These are phyloP conservation scores for Puffinus mauretanicus DNA, from an alignment of 2,113 vertebrate species.

Conservation along the genomic window DNA sequence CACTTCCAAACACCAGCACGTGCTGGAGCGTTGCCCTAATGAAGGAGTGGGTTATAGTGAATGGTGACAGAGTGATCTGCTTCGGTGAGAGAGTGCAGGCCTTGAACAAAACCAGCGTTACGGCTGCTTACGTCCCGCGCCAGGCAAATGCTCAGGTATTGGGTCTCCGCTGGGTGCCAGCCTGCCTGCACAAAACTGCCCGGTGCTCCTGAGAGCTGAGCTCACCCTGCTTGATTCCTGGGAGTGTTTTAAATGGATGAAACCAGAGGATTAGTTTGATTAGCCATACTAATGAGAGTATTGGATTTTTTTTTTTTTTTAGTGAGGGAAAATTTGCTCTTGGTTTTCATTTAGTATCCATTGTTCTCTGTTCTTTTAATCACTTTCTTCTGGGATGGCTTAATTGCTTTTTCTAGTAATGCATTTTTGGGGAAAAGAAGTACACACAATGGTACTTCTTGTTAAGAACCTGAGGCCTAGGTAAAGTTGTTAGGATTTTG, in stretches of 20 bases:
- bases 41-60: background rate
- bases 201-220: rapidly evolving
- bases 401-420: background rate
- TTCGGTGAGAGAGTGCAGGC: no score
- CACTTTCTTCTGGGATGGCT: background rate
- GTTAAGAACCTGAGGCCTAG: background rate
- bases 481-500: background rate
- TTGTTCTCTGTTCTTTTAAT: background rate
- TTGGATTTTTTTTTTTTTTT: background rate
- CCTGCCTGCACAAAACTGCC: no score
- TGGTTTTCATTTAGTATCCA: background rate
- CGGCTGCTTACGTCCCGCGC: rapidly evolving
- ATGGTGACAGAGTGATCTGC: background rate
- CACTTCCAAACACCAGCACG: rapidly evolving
- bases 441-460: background rate
- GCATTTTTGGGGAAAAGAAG: background rate
- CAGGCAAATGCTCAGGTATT: background rate
- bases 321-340: background rate
- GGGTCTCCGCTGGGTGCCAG: background rate
- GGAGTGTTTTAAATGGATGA: background rate
- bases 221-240: background rate
- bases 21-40: background rate
- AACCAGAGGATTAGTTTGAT: background rate
- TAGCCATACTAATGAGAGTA: background rate
- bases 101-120: rapidly evolving